Percentiles rank a stretch among this genome's conserved stretches.
These are phyloP conservation scores for Pantherophis alleghaniensis DNA, from an alignment of 2,797 vertebrate species.

Conservation along the genomic window DNA sequence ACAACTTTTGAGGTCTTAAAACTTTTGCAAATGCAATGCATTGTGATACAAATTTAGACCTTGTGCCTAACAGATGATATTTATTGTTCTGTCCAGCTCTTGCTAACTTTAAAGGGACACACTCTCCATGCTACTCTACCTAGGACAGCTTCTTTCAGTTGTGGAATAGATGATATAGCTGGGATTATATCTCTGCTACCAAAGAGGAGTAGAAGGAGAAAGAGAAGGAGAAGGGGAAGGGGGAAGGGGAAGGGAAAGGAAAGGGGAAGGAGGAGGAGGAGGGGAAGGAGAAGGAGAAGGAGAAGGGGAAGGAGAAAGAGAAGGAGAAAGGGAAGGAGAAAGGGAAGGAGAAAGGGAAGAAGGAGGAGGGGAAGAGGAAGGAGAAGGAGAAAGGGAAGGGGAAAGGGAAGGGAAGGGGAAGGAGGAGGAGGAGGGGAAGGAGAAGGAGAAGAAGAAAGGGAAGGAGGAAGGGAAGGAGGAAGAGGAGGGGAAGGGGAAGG, in stretches of 20 bases:
- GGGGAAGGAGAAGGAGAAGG: accelerated
- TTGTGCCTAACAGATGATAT: background rate
- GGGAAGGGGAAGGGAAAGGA: accelerated
- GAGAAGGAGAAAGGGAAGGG: accelerated
- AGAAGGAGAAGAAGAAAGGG: accelerated
- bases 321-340: accelerated
- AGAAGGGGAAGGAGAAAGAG: accelerated
- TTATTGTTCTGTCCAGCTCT: background rate
- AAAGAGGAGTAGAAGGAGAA: background rate
- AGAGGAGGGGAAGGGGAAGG: accelerated
- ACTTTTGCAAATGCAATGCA: background rate
- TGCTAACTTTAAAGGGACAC: background rate
- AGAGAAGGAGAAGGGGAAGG: too few relatives aligned
- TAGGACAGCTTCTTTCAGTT: background rate
- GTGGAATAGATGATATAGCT: background rate
- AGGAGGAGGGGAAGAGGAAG: accelerated
- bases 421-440: accelerated
- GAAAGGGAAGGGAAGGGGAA: accelerated
- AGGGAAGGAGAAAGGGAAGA: too few relatives aligned
- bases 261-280: too few relatives aligned
- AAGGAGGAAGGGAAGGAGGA: too few relatives aligned
- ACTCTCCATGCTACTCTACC: background rate
- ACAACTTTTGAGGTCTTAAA: background rate
- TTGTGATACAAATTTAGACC: background rate
- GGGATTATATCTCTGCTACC: background rate